Percentiles rank a stretch among this genome's conserved stretches.
These are phyloP conservation scores for Scomberomorus guttatus DNA, from an alignment of 2,797 vertebrate species.

Conservation along the genomic window DNA sequence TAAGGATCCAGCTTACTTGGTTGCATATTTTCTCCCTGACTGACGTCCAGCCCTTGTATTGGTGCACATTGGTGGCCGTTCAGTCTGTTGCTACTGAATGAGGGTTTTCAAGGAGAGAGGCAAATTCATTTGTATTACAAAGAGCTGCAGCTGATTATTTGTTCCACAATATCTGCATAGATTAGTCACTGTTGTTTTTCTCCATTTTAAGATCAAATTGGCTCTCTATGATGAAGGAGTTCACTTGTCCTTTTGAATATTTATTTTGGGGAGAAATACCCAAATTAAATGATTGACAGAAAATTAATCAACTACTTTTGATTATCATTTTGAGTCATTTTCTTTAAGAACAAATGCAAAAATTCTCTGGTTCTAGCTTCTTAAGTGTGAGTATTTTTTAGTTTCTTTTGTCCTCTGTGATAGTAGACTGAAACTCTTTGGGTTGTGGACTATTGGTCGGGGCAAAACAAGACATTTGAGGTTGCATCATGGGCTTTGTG, in stretches of 20 bases:
- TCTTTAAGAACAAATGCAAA: no score
- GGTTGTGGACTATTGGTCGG: no score
- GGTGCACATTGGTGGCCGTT: neutral
- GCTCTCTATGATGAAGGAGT: neutral
- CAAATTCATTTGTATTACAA: slow-evolving; percentile 7
- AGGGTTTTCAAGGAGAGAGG: neutral
- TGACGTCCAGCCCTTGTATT: neutral
- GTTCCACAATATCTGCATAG: neutral
- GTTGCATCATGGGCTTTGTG: no score
- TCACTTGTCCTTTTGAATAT: neutral
- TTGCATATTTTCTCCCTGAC: neutral
- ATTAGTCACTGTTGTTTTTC: slow-evolving; percentile 7
- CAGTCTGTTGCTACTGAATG: neutral
- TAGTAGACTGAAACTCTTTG: no score
- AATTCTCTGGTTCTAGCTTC: no score
- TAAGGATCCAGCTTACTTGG: neutral
- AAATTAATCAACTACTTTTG: no score
- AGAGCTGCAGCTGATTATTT: slow-evolving; percentile 26
- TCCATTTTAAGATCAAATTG: neutral
- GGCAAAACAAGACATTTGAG: no score
- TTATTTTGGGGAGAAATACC: neutral
- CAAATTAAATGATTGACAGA: no score
- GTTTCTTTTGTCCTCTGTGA: no score
- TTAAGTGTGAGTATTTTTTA: no score
- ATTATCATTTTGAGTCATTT: no score